A percentile compares a stretch with the other conserved stretches of the same genome.
phyloP scores from a whole-genome alignment of 2,113 vertebrate genomes.

The Dermatemys mawii region DNA sequence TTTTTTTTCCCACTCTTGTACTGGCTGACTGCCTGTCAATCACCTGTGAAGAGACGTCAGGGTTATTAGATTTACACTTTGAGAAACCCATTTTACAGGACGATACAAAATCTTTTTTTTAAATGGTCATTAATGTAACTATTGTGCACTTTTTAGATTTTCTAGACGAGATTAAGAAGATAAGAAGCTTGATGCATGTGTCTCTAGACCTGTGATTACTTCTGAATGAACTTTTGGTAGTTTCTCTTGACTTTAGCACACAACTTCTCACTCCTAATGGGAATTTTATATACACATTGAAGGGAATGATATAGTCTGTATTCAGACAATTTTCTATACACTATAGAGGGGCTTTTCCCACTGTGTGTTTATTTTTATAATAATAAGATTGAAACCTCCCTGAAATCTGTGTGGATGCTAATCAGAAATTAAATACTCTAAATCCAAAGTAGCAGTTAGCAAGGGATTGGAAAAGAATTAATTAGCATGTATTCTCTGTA shows the following conservation, averaged over 20 bases:
- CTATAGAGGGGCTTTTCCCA: background rate
- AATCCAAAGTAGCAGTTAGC: background rate
- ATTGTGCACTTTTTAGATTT: background rate
- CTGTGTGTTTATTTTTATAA: background rate
- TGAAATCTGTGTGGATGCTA: background rate
- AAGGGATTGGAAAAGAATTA: background rate
- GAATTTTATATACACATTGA: background rate
- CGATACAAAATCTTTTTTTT: background rate
- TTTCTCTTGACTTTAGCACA: background rate
- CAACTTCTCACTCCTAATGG: background rate
- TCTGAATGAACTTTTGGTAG: background rate
- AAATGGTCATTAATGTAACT: background rate
- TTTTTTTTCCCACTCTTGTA: background rate
- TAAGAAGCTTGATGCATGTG: background rate
- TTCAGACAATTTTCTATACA: background rate
- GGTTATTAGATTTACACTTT: background rate
- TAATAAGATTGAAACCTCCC: background rate
- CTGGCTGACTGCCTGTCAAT: background rate
- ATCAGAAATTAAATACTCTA: background rate
- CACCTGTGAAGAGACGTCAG: background rate
- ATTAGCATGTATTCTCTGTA: background rate
- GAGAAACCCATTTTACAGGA: background rate
- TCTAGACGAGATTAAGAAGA: background rate
- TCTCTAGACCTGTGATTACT: background rate
- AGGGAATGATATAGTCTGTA: background rate